Conservation (phyloP, 2,888 invertebrate genomes). For the Epistrophe eligans region DNA sequence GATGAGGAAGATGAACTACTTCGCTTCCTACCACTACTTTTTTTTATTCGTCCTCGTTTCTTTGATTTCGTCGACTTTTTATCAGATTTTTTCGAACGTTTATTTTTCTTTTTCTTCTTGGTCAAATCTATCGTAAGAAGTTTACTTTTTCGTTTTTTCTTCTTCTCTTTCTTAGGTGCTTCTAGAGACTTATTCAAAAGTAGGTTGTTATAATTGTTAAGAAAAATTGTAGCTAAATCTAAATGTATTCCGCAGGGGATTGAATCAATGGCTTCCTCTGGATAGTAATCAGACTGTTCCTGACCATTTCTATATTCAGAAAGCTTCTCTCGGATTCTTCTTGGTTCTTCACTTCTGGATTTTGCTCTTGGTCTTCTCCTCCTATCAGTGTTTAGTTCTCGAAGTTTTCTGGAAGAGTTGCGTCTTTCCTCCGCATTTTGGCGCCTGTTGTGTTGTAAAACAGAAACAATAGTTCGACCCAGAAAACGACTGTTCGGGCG, state of each 20-base stretch:
- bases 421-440: constrained; percentile 77
- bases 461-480: constrained; percentile 79
- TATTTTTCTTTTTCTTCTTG: constrained; percentile 49
- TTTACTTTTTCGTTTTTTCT: not conserved
- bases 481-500: constrained; percentile 80
- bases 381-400: constrained; percentile 77
- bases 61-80: constrained; percentile 39
- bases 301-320: not conserved
- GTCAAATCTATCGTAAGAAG: constrained; percentile 63
- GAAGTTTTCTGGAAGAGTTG: constrained; percentile 79
- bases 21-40: not conserved
- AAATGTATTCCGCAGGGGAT: not conserved
- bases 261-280: not conserved
- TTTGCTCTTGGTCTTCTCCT: constrained; percentile 61
- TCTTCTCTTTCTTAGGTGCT: constrained; percentile 41
- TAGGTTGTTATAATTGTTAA: constrained; percentile 18
- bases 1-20: constrained; percentile 30
- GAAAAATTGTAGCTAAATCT: constrained; percentile 29
- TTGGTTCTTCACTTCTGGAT: constrained; percentile 43
- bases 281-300: not conserved
- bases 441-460: constrained; percentile 79
- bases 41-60: constrained; percentile 45
- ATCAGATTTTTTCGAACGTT: constrained; percentile 13
- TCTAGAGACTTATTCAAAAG: not conserved
- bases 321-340: constrained; percentile 12